phyloP scores from a whole-genome alignment of 1,140 invertebrate genomes.

The Acromyrmex echinatior region DNA sequence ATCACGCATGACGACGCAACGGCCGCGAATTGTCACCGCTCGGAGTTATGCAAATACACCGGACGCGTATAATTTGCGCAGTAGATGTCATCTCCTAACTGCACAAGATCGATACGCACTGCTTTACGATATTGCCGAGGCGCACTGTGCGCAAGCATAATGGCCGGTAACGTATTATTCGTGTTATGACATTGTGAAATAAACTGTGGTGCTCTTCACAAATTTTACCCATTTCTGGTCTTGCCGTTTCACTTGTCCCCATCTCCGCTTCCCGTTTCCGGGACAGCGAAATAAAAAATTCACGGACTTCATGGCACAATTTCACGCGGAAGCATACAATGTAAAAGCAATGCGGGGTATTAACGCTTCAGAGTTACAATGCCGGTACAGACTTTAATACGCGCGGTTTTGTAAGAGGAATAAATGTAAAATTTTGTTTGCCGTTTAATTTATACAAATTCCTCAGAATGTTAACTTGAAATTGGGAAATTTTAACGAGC shows the following conservation, averaged over 20 bases:
- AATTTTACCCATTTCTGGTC: slow-evolving; percentile 5
- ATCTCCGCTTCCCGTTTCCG: too few species aligned
- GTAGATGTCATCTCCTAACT: slow-evolving; percentile 47
- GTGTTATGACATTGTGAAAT: slow-evolving; percentile 11
- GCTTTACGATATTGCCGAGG: slow-evolving; percentile 46
- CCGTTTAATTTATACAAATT: slow-evolving; percentile 8
- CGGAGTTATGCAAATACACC: slow-evolving; percentile 49
- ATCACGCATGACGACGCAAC: slow-evolving; percentile 19
- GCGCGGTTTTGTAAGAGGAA: background rate
- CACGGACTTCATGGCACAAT: background rate
- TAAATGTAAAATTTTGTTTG: background rate
- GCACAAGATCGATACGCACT: slow-evolving; percentile 42
- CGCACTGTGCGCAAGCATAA: slow-evolving; percentile 13
- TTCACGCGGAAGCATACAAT: background rate
- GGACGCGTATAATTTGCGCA: slow-evolving; percentile 48
- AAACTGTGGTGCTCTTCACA: background rate
- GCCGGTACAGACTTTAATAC: background rate
- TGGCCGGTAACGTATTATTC: background rate
- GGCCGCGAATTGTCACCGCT: slow-evolving; percentile 3
- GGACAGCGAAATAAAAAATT: slow-evolving; percentile 42
- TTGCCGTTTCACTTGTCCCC: background rate
- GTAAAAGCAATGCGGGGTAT: slow-evolving; percentile 33
- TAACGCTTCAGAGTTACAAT: background rate
- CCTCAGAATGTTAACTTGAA: background rate
- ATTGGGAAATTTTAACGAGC: background rate